Evolutionary conservation across 2,113 vertebrate species (phyloP).

Genomic region (Nothoprocta pentlandii): DNA sequence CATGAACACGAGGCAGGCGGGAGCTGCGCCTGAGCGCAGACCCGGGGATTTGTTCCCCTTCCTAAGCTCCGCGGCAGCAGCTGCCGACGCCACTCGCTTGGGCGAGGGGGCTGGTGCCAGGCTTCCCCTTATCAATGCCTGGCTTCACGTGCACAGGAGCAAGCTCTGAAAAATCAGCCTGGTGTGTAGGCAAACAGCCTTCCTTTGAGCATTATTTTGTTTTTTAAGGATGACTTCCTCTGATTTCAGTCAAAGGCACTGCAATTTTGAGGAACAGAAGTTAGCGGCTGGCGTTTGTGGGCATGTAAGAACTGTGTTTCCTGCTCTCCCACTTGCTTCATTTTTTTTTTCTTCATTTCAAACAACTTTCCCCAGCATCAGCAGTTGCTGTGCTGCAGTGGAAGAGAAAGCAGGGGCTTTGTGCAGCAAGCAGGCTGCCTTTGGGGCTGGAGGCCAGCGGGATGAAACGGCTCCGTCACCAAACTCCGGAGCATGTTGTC

Average conservation of each 20-base stretch:
- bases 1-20: rapidly evolving
- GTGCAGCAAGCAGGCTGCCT: not conserved
- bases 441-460: not conserved
- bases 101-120: not conserved
- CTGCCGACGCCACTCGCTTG: not conserved
- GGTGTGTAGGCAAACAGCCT: not conserved
- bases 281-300: not conserved
- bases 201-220: slow-evolving; percentile 15
- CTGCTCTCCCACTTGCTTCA: not conserved
- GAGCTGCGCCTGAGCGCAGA: not conserved
- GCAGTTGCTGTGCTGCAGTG: not conserved
- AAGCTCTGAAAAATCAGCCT: slow-evolving; percentile 7
- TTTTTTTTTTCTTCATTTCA: not conserved
- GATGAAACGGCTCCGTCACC: not conserved
- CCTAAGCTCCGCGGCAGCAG: not conserved
- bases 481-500: too few relatives aligned
- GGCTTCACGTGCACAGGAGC: slow-evolving; percentile 2
- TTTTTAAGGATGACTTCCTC: slow-evolving; percentile 12
- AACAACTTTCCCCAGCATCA: not conserved
- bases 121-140: not conserved
- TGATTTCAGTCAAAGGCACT: not conserved
- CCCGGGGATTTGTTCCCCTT: not conserved
- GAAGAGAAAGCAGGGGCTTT: not conserved
- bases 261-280: not conserved
- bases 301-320: rapidly evolving